Conservation (phyloP, 2,797 vertebrate genomes). For the Chloroceryle amazona region DNA sequence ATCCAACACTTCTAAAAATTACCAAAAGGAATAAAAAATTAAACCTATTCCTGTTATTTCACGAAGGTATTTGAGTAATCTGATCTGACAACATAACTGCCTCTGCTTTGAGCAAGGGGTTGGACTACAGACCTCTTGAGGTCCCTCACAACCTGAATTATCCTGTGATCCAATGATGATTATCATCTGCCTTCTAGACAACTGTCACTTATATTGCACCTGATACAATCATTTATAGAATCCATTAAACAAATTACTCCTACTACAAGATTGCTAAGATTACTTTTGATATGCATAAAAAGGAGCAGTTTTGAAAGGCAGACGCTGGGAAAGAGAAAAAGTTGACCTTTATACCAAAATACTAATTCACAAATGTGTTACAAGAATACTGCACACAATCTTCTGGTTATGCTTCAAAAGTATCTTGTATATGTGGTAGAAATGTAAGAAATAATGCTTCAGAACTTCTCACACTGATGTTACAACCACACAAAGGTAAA, state of each 20-base stretch:
- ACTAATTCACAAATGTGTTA: neutral
- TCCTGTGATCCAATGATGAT: neutral
- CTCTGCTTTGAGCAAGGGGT: neutral
- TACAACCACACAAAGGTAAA: neutral
- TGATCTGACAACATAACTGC: neutral
- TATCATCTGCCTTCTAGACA: slow-evolving; percentile 7
- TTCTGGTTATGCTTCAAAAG: neutral
- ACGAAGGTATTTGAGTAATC: slow-evolving; percentile 26
- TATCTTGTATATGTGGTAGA: neutral
- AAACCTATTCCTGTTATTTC: neutral
- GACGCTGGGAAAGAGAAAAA: neutral
- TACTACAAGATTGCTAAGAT: slow-evolving; percentile 36
- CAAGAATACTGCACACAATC: neutral
- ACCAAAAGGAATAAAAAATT: neutral
- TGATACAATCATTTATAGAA: neutral
- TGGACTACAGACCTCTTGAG: neutral
- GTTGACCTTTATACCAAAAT: neutral
- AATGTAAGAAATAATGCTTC: neutral
- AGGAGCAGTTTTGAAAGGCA: slow-evolving; percentile 42
- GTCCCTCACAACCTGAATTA: neutral
- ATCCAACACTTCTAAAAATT: neutral
- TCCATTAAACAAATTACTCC: slow-evolving; percentile 42
- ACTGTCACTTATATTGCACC: neutral
- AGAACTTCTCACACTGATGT: neutral
- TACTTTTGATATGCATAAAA: slow-evolving; percentile 42